A percentile compares a stretch with the other conserved stretches of the same genome.
Evolutionary conservation across 2,113 vertebrate species (phyloP).

Genomic region (Acrocephalus arundinaceus): DNA sequence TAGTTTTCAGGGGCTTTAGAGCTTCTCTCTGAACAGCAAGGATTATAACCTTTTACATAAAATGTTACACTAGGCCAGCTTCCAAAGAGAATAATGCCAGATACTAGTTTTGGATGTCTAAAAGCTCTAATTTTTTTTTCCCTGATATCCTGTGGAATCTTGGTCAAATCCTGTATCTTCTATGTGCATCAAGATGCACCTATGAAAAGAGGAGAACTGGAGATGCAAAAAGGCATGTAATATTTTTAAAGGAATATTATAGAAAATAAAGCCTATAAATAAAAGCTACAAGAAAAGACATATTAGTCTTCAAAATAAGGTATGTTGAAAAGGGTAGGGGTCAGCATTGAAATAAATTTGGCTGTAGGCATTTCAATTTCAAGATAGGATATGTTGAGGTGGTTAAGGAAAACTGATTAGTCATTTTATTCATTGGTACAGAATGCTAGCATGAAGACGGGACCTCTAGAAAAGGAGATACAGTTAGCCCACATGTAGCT

Average conservation of each 20-base stretch:
- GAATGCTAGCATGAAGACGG: neutral
- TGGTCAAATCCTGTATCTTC: neutral
- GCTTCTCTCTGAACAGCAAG: neutral
- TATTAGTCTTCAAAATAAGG: conserved; percentile 57
- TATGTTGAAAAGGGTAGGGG: conserved; percentile 16
- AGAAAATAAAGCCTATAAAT: conserved; percentile 50
- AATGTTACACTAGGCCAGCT: neutral
- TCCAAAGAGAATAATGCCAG: neutral
- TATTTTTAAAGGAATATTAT: neutral
- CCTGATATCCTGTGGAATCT: neutral
- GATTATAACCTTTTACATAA: neutral
- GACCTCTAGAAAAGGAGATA: conserved; percentile 28
- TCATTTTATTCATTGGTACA: conserved; percentile 62
- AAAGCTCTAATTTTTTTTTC: neutral
- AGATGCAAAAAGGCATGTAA: neutral
- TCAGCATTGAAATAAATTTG: conserved; percentile 60
- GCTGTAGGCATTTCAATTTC: conserved; percentile 64
- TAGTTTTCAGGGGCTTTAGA: neutral
- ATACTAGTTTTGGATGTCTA: neutral
- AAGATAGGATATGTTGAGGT: conserved; percentile 51
- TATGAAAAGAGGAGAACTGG: neutral
- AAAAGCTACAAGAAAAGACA: conserved; percentile 5
- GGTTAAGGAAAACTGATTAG: conserved; percentile 59
- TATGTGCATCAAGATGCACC: neutral
- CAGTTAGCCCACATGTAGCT: neutral